Percentiles rank a stretch among this genome's conserved stretches.
These are phyloP conservation scores for Pedionomus torquatus DNA, from an alignment of 2,113 vertebrate species.

Conservation along the genomic window DNA sequence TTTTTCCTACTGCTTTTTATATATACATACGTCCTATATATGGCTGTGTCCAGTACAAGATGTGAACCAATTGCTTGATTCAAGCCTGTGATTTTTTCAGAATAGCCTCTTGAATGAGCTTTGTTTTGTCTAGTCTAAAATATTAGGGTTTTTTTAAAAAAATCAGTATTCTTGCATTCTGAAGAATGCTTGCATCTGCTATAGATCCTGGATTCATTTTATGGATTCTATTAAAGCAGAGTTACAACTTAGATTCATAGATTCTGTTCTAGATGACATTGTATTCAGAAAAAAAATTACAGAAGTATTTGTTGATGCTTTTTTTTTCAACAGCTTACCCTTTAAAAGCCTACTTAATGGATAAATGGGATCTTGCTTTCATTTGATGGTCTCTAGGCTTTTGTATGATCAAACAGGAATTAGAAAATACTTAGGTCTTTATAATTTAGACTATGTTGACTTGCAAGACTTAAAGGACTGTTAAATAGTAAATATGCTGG, in stretches of 20 bases:
- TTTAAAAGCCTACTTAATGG: background rate
- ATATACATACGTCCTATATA: background rate
- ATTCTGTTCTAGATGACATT: background rate
- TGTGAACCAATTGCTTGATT: background rate
- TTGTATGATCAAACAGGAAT: background rate
- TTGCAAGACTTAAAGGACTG: background rate
- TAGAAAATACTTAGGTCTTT: background rate
- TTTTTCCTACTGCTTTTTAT: background rate
- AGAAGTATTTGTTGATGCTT: background rate
- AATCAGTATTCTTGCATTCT: background rate
- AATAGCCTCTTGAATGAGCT: background rate
- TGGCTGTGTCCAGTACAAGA: background rate
- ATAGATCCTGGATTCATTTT: background rate
- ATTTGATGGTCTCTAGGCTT: background rate
- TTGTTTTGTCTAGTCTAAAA: background rate
- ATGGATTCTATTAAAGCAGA: background rate
- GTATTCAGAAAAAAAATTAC: background rate
- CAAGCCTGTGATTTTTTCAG: background rate
- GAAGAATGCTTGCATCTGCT: background rate
- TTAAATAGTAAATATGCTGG: background rate
- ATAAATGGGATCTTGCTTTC: background rate
- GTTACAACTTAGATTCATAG: background rate
- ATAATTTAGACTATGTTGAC: background rate
- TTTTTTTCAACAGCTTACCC: background rate
- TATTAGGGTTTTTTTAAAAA: rapidly evolving